Evolutionary conservation across 2,113 vertebrate species (phyloP), one percentile per base, ranked within the genome.

Genomic region (Trochalopteron elliotii): DNA sequence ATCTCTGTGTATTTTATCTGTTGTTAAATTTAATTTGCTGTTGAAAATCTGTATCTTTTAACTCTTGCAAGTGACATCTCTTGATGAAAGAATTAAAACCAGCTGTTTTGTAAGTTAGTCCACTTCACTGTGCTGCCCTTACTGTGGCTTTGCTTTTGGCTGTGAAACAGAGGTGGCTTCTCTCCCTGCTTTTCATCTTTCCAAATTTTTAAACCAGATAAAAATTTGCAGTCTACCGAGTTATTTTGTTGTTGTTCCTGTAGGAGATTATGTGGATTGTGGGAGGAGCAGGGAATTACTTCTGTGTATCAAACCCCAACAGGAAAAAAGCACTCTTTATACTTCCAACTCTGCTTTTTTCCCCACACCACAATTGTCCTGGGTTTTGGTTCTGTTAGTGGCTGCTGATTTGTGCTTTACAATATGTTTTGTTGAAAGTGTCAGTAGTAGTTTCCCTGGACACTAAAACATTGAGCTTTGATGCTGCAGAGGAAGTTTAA

Each of bases 281-380:
- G 72, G 59, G 87, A 94, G 56, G 79, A 90, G 63, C 64, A 56
- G 47, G 82, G 87, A 83, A 83, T 90, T 93, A 90, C 68, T 90
- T 80, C 52, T 83, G 42, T 70, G 35, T 63, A n/a, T 83, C 42
- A 50, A 67, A 79, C 40, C 30, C 30, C 0, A 1, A 47, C 30
- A 71, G 64, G 47, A 69, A 61, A 94, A 85, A 83, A 12, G 0
- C 23, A 56, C 21, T n/a, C 69, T 68, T 53, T 35, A 35, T n/a
- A 4, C 39, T 85, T 93, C 40, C 57, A 79, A 4, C 23, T 67
- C 45, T 9, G 50, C 3, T 39, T 35, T 76, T 63, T 67, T 56
- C 12, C 11, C 31, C 16, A 8, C 12, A n/a, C 5, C 12, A 18
- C 49, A 74, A 9, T 56, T 83, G 55, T 55, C 64, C 39, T 31